Evolutionary conservation across 1,140 invertebrate species (phyloP), one percentile per base, ranked within the genome.

Genomic region (Mylabris phalerata): DNA sequence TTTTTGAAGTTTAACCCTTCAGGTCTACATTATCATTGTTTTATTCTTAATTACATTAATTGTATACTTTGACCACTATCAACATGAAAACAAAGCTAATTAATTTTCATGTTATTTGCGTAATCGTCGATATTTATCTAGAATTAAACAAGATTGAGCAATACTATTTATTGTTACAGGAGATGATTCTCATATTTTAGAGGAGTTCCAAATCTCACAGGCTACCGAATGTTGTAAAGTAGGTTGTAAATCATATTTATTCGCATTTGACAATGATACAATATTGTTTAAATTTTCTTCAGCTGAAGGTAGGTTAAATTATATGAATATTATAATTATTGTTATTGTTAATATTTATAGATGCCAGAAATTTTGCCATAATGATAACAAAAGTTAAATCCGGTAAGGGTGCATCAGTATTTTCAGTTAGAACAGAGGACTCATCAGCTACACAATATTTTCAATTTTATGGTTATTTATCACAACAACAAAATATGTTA

Each of bases 401-500:
- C 68, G 85, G 89, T 24, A 84, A 88, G 68, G 86, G 84, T 27
- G 78, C 84, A 3, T 95, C 92, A 0, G 88, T 95, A 52, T 98
- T 98, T 76, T 90, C 91, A n/a, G 89, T 95, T 61, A 82, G 96
- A 73, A 98, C 96, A 24, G 96, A 98, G 73, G 93, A 98, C 69
- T 93, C 95, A 0, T 98, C 95, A 13, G 95, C 95, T 32, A 90
- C 92, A 73, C 95, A 98, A 74, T 98, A 98, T 81, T 98, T 94
- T 70, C 87, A 98, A 80, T 98, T 98, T 78, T 98, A 99, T 78
- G 95, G 96, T 52, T 98, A 98, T 78, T 78, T 99, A 52, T 98
- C 94, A 47, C 97, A 99, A 74, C 97, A 99, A 76, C 97, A 99
- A 78, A 99, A 99, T 72, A 99, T 99, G 97, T 94, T 99, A 90